Conservation (phyloP, 35 echinoderm and acorn worm species). For the Lytechinus pictus region DNA sequence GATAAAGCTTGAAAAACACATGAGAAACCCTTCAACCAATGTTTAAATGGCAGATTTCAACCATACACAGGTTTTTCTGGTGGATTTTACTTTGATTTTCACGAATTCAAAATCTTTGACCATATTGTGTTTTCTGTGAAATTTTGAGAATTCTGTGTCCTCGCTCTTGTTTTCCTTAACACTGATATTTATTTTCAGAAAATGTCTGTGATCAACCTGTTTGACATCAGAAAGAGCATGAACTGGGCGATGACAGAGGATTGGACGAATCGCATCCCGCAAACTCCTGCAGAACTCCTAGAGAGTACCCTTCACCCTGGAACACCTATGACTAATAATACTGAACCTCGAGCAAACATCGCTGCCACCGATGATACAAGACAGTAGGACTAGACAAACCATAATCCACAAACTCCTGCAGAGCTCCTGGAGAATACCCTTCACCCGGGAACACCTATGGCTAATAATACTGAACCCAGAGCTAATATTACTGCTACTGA, state of each 20-base stretch:
- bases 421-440: conserved; percentile 26
- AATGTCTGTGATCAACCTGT: conserved; percentile 87
- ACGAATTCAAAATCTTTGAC: too few relatives aligned
- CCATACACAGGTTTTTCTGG: too few relatives aligned
- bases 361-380: not conserved
- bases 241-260: conserved; percentile 46
- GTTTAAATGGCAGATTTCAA: too few relatives aligned
- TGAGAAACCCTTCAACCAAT: too few relatives aligned
- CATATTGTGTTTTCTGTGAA: too few relatives aligned
- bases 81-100: too few relatives aligned
- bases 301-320: not conserved
- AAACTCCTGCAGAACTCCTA: conserved; percentile 16
- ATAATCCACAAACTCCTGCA: not conserved
- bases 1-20: too few relatives aligned
- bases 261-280: not conserved
- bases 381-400: not conserved
- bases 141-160: too few relatives aligned
- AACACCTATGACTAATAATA: not conserved
- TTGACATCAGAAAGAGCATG: conserved; percentile 84
- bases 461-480: not conserved
- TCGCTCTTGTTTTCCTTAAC: conserved; percentile 48
- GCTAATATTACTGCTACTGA: not conserved
- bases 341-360: not conserved
- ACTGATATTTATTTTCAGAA: conserved; percentile 41
- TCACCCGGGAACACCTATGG: conserved; percentile 22